Conservation (phyloP, 64 coral and sea anemone genomes). For the Montipora foliosa region DNA sequence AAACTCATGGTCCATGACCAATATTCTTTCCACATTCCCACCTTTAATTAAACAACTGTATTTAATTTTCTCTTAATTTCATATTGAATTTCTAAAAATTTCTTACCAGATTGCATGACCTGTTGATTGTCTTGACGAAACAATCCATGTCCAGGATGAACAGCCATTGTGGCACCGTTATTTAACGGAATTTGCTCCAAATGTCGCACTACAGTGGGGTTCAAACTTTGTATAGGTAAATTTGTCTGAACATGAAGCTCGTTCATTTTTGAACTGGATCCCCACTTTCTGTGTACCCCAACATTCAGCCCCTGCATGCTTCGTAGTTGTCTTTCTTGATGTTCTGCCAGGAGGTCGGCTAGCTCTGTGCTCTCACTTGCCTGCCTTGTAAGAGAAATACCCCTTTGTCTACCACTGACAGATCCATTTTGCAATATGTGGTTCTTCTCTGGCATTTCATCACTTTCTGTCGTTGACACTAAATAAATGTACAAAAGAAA, state of each 20-base stretch:
- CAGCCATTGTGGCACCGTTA: neutral
- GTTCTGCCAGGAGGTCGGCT: slow-evolving; percentile 59
- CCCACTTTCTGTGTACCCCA: slow-evolving; percentile 55
- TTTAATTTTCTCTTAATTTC: too few species aligned
- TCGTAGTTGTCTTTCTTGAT: slow-evolving; percentile 67
- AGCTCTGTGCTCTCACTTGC: slow-evolving; percentile 57
- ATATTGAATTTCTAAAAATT: too few species aligned
- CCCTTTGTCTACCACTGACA: neutral
- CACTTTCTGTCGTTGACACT: slow-evolving; percentile 21
- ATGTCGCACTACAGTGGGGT: slow-evolving; percentile 15
- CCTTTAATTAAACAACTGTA: too few species aligned
- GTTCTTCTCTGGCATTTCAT: neutral
- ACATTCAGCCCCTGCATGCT: slow-evolving; percentile 42
- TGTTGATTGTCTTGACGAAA: slow-evolving; percentile 13
- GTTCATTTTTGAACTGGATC: slow-evolving; percentile 61
- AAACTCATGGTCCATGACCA: too few species aligned
- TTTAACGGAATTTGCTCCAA: slow-evolving; percentile 60
- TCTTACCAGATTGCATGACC: neutral
- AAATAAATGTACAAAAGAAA: neutral
- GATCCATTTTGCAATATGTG: neutral
- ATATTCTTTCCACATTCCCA: too few species aligned
- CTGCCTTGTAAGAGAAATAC: neutral
- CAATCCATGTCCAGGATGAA: neutral
- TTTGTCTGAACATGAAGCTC: slow-evolving; percentile 55
- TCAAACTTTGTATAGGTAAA: slow-evolving; percentile 10